These are phyloP conservation scores for Dioctria rufipes DNA, from an alignment of 2,888 invertebrate genomes.

Conservation along the genomic window DNA sequence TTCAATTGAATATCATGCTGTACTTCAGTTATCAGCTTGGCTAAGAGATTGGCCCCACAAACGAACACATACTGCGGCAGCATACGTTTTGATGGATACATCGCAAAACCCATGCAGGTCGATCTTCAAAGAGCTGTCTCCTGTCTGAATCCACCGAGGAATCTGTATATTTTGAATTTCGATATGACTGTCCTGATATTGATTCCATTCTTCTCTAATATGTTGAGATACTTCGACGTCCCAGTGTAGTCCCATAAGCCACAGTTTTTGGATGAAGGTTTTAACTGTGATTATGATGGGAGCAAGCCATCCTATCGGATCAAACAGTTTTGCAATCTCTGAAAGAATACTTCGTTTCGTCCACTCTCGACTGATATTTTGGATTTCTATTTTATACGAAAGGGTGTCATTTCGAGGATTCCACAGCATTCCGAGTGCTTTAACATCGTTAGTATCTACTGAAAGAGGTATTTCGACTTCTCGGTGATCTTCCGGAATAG, in stretches of 20 bases:
- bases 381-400: too few species aligned
- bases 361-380: too few species aligned
- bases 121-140: not conserved
- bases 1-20: not conserved
- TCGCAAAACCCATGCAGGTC: not conserved
- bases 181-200: too few species aligned
- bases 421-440: too few species aligned
- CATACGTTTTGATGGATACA: not conserved
- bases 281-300: conserved; percentile 55
- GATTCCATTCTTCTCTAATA: not conserved
- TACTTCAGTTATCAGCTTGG: not conserved
- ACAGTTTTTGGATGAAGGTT: conserved; percentile 57
- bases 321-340: conserved; percentile 50
- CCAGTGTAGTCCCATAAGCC: conserved; percentile 53
- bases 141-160: not conserved
- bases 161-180: not conserved
- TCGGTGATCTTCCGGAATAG: too few species aligned
- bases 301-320: conserved; percentile 56
- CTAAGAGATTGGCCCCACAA: not conserved
- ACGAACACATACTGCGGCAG: not conserved
- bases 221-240: conserved; percentile 25
- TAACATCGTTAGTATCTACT: too few species aligned
- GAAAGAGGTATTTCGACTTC: too few species aligned
- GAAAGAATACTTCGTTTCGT: too few species aligned
- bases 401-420: too few species aligned